Percentiles rank a stretch among this genome's conserved stretches.
These are phyloP conservation scores for Gorsachius goisagi DNA, from an alignment of 2,113 vertebrate species.

Conservation along the genomic window DNA sequence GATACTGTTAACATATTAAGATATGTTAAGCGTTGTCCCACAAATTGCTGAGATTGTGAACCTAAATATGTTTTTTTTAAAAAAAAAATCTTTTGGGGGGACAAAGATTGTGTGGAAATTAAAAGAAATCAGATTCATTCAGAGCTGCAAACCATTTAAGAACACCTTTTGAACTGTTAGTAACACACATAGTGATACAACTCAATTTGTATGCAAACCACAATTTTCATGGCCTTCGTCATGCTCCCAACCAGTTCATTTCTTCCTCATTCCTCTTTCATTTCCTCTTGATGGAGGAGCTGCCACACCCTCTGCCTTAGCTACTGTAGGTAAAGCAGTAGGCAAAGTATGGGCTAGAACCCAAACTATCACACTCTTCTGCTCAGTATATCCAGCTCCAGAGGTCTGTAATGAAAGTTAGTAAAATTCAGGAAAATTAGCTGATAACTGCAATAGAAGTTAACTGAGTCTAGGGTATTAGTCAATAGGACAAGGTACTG, in stretches of 20 bases:
- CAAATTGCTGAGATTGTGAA: background rate
- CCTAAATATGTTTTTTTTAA: background rate
- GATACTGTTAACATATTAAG: background rate
- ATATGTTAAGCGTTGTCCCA: background rate
- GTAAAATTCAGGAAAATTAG: background rate
- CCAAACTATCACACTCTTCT: background rate
- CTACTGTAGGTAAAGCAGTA: background rate
- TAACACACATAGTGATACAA: background rate
- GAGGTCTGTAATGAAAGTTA: background rate
- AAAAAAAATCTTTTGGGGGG: no score
- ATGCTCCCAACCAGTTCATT: background rate
- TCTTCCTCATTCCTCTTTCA: background rate
- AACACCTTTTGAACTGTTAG: background rate
- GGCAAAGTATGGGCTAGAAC: background rate
- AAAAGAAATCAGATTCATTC: background rate
- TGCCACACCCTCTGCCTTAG: background rate
- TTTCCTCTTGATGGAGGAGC: background rate
- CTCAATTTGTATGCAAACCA: background rate
- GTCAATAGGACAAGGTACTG: background rate
- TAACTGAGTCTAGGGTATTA: background rate
- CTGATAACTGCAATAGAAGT: background rate
- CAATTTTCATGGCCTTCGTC: background rate
- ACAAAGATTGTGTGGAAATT: background rate
- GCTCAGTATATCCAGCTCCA: background rate
- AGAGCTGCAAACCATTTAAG: background rate